phyloP scores from a whole-genome alignment of 1,140 invertebrate genomes.

The Periplaneta americana region DNA sequence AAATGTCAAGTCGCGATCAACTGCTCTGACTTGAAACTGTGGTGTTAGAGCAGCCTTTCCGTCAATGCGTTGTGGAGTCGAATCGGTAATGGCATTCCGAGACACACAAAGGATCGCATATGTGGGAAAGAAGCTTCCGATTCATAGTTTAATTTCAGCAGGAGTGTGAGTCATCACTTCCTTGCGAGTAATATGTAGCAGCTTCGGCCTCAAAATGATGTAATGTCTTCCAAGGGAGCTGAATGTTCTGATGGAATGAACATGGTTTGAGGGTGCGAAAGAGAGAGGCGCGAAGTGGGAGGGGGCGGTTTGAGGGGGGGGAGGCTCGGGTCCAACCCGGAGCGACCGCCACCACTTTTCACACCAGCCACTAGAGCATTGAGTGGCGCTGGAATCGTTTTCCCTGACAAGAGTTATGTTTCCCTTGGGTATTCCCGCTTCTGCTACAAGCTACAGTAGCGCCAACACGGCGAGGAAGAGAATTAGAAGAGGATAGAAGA shows the following conservation, averaged over 20 bases:
- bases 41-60: too few species aligned
- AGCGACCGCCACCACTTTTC: constrained; percentile 12
- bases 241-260: neutral
- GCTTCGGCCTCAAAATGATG: neutral
- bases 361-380: constrained; percentile 6
- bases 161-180: neutral
- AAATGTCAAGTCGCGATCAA: too few species aligned
- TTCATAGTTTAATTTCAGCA: too few species aligned
- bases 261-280: neutral
- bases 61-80: too few species aligned
- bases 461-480: neutral
- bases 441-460: neutral
- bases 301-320: neutral
- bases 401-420: constrained; percentile 9
- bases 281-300: too few species aligned
- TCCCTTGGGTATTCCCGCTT: neutral
- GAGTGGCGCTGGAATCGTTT: constrained; percentile 11
- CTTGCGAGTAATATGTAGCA: neutral
- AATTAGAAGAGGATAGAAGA: neutral
- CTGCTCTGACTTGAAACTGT: too few species aligned
- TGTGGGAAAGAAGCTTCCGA: too few species aligned
- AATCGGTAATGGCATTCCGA: too few species aligned
- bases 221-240: neutral
- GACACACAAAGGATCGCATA: too few species aligned
- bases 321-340: neutral